phyloP scores from a whole-genome alignment of 2,797 vertebrate species.

The Melanotaenia trifasciata region DNA sequence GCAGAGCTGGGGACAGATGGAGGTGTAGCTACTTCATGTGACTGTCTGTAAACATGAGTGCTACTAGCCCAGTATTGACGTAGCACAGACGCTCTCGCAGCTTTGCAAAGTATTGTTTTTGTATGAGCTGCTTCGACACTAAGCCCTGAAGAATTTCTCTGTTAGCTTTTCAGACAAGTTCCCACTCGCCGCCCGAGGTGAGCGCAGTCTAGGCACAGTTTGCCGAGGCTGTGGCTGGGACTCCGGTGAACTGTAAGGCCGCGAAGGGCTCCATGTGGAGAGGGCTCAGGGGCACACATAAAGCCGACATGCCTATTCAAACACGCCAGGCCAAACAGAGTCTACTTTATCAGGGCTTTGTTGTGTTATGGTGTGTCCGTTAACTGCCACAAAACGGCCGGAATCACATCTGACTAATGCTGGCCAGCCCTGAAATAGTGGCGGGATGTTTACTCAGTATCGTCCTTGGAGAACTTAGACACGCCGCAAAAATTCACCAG shows the following conservation, averaged over 20 bases:
- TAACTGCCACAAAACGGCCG: slow-evolving; percentile 57
- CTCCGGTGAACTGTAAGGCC: slow-evolving; percentile 72
- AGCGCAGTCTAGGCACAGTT: slow-evolving; percentile 36
- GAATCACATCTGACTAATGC: slow-evolving; percentile 31
- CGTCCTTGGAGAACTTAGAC: slow-evolving; percentile 81
- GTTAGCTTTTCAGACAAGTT: slow-evolving; percentile 82
- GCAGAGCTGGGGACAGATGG: not conserved
- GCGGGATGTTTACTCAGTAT: slow-evolving; percentile 82
- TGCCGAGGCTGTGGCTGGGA: slow-evolving; percentile 56
- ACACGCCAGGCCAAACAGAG: slow-evolving; percentile 33
- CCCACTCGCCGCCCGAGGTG: slow-evolving; percentile 79
- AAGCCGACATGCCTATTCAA: slow-evolving; percentile 28
- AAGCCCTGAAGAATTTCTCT: slow-evolving; percentile 82
- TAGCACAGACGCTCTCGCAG: slow-evolving; percentile 33
- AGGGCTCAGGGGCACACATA: slow-evolving; percentile 65
- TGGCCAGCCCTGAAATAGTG: slow-evolving; percentile 42
- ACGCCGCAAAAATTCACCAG: slow-evolving; percentile 77
- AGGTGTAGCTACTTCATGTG: not conserved
- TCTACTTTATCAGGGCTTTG: slow-evolving; percentile 27
- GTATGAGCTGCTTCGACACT: slow-evolving; percentile 60
- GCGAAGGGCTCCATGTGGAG: slow-evolving; percentile 54
- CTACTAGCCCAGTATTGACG: slow-evolving; percentile 17
- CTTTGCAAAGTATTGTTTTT: slow-evolving; percentile 65
- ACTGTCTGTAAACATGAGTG: not conserved
- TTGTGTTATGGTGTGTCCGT: slow-evolving; percentile 42